These are phyloP conservation scores for Steatocranus sp. DNA, from an alignment of 2,797 vertebrate genomes.

Conservation along the genomic window DNA sequence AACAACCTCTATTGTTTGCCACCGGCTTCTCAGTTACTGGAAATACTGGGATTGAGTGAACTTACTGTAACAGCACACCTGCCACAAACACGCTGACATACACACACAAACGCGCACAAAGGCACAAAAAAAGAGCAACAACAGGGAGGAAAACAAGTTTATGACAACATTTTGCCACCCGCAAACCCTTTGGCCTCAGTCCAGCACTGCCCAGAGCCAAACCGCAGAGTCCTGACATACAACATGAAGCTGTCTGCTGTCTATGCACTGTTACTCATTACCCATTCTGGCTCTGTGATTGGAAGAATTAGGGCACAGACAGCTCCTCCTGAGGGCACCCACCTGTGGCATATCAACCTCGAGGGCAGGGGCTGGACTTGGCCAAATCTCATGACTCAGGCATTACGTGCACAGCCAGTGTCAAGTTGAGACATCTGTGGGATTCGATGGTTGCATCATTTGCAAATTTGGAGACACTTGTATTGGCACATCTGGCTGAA, in stretches of 20 bases:
- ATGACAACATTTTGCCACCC: slow-evolving; percentile 62
- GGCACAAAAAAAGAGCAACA: slow-evolving; percentile 25
- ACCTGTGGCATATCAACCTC: slow-evolving; percentile 53
- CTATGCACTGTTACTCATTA: slow-evolving; percentile 51
- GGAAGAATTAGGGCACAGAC: slow-evolving; percentile 38
- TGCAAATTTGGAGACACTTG: slow-evolving; percentile 10
- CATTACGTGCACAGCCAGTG: neutral
- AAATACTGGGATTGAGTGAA: slow-evolving; percentile 60
- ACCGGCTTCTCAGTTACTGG: slow-evolving; percentile 58
- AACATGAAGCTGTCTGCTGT: slow-evolving; percentile 31
- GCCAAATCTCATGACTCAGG: slow-evolving; percentile 53
- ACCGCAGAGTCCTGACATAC: slow-evolving; percentile 51
- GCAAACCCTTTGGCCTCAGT: slow-evolving; percentile 44
- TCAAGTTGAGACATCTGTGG: slow-evolving; percentile 50
- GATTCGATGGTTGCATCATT: slow-evolving; percentile 50
- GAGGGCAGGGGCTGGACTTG: slow-evolving; percentile 12
- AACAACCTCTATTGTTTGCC: slow-evolving; percentile 50
- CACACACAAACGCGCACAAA: slow-evolving; percentile 21
- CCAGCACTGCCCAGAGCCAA: slow-evolving; percentile 53
- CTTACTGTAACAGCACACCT: slow-evolving; percentile 67
- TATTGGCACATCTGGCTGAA: slow-evolving; percentile 3
- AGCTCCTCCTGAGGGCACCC: slow-evolving; percentile 43
- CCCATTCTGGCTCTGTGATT: slow-evolving; percentile 18
- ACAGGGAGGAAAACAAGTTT: slow-evolving; percentile 70
- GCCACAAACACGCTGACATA: slow-evolving; percentile 41